phyloP scores from a whole-genome alignment of 2,113 vertebrate species.

The Onychostruthus taczanowskii region DNA sequence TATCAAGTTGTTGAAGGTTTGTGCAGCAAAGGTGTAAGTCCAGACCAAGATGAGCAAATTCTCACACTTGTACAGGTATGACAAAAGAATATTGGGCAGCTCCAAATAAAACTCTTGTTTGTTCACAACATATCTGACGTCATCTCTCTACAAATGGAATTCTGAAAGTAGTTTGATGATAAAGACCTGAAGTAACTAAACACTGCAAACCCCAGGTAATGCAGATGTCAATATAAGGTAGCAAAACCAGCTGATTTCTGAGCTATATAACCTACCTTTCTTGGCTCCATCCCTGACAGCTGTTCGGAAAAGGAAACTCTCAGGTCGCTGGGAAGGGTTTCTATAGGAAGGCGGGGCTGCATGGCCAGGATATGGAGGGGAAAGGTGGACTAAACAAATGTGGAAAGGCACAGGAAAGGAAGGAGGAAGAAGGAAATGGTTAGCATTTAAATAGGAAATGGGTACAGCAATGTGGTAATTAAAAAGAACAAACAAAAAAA shows the following conservation, averaged over 20 bases:
- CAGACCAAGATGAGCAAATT: not conserved
- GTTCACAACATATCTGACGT: not conserved
- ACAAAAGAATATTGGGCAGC: not conserved
- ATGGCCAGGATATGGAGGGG: slow-evolving; percentile 78
- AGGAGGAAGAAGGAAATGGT: slow-evolving; percentile 45
- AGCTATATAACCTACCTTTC: slow-evolving; percentile 78
- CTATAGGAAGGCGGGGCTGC: slow-evolving; percentile 76
- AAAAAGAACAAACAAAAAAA: slow-evolving; percentile 45
- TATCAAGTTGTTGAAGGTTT: not conserved
- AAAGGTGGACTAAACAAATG: slow-evolving; percentile 82
- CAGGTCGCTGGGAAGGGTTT: slow-evolving; percentile 79
- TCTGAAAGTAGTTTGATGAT: not conserved
- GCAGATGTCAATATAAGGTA: not conserved
- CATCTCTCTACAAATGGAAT: not conserved
- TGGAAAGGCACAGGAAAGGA: slow-evolving; percentile 28
- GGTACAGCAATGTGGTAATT: slow-evolving; percentile 47
- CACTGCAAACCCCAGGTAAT: not conserved
- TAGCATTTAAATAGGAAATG: slow-evolving; percentile 39
- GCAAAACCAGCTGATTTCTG: not conserved
- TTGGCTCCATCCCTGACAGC: slow-evolving; percentile 83
- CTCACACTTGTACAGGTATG: not conserved
- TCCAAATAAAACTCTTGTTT: not conserved
- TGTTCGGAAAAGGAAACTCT: slow-evolving; percentile 91
- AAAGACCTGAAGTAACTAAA: not conserved
- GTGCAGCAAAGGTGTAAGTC: not conserved